A percentile compares a stretch with the other conserved stretches of the same genome.
phyloP scores from a whole-genome alignment of 2,888 invertebrate species.

The Neocrepidodera transversa region DNA sequence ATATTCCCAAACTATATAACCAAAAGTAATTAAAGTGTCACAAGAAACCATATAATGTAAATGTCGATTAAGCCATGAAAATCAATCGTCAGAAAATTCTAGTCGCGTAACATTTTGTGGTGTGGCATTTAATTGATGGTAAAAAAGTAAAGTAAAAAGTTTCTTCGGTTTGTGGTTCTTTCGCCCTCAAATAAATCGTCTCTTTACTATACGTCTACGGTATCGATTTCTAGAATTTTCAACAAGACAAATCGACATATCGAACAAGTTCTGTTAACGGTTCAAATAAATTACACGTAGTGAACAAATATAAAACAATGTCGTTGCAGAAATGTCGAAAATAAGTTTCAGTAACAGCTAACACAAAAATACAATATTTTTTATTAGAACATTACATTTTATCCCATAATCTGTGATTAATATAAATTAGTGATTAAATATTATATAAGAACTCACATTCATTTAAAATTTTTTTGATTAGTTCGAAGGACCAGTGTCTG shows the following conservation, averaged over 20 bases:
- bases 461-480: no score
- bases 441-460: no score
- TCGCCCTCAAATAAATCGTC: not conserved
- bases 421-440: no score
- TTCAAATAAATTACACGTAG: conserved; percentile 2
- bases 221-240: conserved; percentile 9
- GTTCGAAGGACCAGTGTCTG: no score
- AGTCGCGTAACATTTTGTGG: not conserved
- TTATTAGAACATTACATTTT: no score
- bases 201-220: not conserved
- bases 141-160: not conserved
- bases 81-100: not conserved
- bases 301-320: not conserved
- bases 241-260: conserved; percentile 8
- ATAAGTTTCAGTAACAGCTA: no score
- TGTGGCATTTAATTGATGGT: not conserved
- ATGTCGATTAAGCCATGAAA: not conserved
- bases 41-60: no score
- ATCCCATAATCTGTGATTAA: no score
- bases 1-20: no score
- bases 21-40: no score
- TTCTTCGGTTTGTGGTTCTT: not conserved
- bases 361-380: no score
- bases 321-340: not conserved
- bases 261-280: conserved; percentile 7